phyloP scores from a whole-genome alignment of 2,797 vertebrate species.

The Clarias pachynema region DNA sequence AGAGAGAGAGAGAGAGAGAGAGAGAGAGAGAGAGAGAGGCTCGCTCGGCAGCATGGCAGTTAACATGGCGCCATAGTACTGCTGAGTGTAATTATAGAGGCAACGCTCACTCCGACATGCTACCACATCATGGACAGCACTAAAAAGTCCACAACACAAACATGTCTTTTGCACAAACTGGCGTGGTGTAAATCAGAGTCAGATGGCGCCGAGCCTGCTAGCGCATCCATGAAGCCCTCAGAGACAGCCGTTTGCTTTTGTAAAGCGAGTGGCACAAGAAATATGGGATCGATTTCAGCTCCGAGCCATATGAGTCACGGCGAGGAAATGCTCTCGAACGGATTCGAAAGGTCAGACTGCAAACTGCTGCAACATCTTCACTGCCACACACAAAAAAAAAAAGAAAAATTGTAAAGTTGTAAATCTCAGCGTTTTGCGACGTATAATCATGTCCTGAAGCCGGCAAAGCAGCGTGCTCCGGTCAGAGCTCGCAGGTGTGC shows the following conservation, averaged over 20 bases:
- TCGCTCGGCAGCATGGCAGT: conserved; percentile 44
- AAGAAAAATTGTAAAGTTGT: neutral
- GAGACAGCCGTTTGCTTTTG: conserved; percentile 29
- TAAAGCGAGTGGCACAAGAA: conserved; percentile 35
- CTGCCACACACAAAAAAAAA: neutral
- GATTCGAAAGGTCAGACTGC: conserved; percentile 29
- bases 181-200: conserved; percentile 37
- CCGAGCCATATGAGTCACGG: conserved; percentile 52
- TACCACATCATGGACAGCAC: conserved; percentile 51
- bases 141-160: conserved; percentile 44
- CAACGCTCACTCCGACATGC: conserved; percentile 42
- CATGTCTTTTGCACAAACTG: conserved; percentile 41
- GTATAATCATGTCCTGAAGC: neutral
- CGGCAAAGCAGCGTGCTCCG: neutral
- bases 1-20: neutral
- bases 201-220: conserved; percentile 27
- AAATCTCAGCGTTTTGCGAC: conserved; percentile 2
- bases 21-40: neutral
- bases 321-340: conserved; percentile 33
- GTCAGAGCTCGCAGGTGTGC: conserved; percentile 32
- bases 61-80: conserved; percentile 49
- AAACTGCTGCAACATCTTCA: conserved; percentile 26
- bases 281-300: conserved; percentile 29
- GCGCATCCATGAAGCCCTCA: neutral
- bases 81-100: conserved; percentile 52